phyloP scores from a whole-genome alignment of 2,888 invertebrate species.

The Drosophila neonasuta region DNA sequence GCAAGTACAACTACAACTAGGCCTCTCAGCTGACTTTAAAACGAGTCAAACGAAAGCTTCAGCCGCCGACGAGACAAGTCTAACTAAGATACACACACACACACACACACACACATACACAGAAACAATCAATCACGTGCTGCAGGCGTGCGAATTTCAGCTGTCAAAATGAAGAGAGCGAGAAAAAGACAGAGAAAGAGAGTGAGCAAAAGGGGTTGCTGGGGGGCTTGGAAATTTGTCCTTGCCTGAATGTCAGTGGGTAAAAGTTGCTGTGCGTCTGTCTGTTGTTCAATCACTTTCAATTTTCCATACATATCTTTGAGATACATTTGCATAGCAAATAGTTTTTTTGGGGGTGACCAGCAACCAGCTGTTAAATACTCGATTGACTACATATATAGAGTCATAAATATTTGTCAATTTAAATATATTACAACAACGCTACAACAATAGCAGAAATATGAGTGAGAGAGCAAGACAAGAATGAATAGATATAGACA shows the following conservation, averaged over 20 bases:
- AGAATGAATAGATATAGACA: conserved; percentile 7
- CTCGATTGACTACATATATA: conserved; percentile 3
- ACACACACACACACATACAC: conserved; percentile 15
- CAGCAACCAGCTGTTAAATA: conserved; percentile 24
- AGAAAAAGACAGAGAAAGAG: not conserved
- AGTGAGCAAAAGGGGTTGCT: not conserved
- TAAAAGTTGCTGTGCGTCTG: conserved; percentile 17
- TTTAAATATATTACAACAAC: conserved; percentile 51
- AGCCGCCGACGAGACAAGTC: conserved; percentile 9
- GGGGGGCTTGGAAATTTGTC: conserved; percentile 56
- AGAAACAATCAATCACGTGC: conserved; percentile 49
- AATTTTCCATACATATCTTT: conserved; percentile 39
- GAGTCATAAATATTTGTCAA: conserved; percentile 51
- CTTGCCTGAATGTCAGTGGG: conserved; percentile 74
- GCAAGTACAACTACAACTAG: conserved; percentile 1
- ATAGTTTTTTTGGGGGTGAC: not conserved
- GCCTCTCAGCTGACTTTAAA: conserved; percentile 21
- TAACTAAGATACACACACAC: conserved; percentile 51
- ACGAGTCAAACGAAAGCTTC: conserved; percentile 27
- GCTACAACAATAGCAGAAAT: conserved; percentile 14
- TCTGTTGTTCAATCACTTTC: conserved; percentile 45
- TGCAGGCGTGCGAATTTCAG: conserved; percentile 51
- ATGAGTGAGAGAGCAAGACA: conserved; percentile 2
- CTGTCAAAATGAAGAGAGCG: not conserved
- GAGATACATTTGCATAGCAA: conserved; percentile 34